Percentiles rank a stretch among this genome's conserved stretches.
phyloP scores from a whole-genome alignment of 2,797 vertebrate species.

The Sphaeramia orbicularis region DNA sequence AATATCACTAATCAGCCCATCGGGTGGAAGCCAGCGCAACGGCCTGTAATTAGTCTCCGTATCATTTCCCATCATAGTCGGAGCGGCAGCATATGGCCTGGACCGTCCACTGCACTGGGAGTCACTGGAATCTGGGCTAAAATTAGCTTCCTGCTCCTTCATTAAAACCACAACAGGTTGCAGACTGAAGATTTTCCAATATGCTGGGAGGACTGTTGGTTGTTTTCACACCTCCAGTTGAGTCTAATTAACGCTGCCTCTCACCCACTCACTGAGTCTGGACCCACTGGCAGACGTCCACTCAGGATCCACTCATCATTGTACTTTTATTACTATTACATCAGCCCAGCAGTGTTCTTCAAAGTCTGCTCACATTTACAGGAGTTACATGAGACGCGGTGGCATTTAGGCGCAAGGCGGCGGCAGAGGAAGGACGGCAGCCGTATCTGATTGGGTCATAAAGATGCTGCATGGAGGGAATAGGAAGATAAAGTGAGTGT shows the following conservation, averaged over 20 bases:
- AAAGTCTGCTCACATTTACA: conserved; percentile 43
- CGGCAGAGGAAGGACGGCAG: conserved; percentile 9
- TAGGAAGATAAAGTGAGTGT: conserved; percentile 61
- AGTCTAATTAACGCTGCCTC: conserved; percentile 65
- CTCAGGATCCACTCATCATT: neutral
- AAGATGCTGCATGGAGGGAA: conserved; percentile 43
- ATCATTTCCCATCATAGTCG: conserved; percentile 16
- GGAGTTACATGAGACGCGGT: conserved; percentile 26
- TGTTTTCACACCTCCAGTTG: conserved; percentile 68
- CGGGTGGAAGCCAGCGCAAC: conserved; percentile 29
- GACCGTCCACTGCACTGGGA: conserved; percentile 9
- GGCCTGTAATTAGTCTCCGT: neutral
- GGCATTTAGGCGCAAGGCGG: conserved; percentile 52
- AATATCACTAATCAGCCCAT: conserved; percentile 28
- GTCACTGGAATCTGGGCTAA: conserved; percentile 13
- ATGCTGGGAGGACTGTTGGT: conserved; percentile 50
- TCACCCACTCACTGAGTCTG: conserved; percentile 54
- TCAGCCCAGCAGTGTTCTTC: conserved; percentile 39
- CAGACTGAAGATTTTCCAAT: conserved; percentile 61
- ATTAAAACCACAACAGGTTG: conserved; percentile 25
- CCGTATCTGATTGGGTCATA: conserved; percentile 55
- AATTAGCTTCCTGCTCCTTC: conserved; percentile 23
- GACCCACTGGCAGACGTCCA: conserved; percentile 40
- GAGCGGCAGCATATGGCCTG: conserved; percentile 6
- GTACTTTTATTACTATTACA: conserved; percentile 14